A percentile compares a stretch with the other conserved stretches of the same genome.
phyloP scores from a whole-genome alignment of 2,888 invertebrate genomes.

The Tipula helvola region DNA sequence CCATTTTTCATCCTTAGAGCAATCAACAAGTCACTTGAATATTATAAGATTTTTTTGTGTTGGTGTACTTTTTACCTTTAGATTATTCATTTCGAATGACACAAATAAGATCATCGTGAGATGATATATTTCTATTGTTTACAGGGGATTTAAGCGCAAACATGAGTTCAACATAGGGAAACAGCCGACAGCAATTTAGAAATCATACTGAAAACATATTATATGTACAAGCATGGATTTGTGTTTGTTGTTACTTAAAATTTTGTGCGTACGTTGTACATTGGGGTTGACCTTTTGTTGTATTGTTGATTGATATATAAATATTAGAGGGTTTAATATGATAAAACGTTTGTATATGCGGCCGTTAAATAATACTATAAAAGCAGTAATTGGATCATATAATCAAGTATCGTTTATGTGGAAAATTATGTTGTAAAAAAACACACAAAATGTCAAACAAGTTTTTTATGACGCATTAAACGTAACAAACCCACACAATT shows the following conservation, averaged over 20 bases:
- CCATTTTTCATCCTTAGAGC: neutral
- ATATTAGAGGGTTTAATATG: neutral
- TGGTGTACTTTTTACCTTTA: neutral
- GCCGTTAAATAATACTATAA: neutral
- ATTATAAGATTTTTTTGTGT: neutral
- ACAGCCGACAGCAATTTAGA: neutral
- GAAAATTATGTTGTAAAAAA: neutral
- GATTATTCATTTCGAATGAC: neutral
- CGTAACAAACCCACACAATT: neutral
- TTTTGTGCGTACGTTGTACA: neutral
- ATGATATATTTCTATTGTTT: neutral
- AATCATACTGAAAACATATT: too few relatives aligned
- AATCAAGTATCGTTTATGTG: neutral
- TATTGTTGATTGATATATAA: neutral
- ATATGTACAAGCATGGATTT: neutral
- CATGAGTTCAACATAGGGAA: neutral
- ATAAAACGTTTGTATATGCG: neutral
- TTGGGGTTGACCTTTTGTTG: neutral
- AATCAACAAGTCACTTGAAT: constrained; percentile 4
- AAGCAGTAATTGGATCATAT: neutral
- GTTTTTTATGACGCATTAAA: neutral
- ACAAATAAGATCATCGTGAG: neutral
- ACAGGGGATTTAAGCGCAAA: neutral
- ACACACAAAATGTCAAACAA: neutral
- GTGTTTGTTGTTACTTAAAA: neutral